Base-by-base conservation (phyloP, 1,140 invertebrate species). In the Teleopsis dalmanni region DNA sequence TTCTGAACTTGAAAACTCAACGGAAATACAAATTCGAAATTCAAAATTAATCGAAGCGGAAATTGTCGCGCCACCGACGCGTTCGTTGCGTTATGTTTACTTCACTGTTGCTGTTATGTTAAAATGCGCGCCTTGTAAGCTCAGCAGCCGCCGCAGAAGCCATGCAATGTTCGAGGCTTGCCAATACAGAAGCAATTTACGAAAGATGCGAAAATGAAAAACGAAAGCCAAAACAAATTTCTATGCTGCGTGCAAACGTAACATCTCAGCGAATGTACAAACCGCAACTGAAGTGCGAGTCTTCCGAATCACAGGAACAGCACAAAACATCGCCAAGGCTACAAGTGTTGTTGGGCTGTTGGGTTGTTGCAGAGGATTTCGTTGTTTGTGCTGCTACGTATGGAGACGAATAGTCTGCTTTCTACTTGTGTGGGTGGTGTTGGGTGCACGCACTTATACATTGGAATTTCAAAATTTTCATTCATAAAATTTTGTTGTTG, bases 201-300 rank as follows among this genome's bases (percentile, higher is more conserved):
- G 25, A 29, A 8, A 31, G 16, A 4, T 21, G 6, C 22, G n/a
- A 45, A 34, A n/a, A 9, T 25, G 18, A 31, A 33, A 46, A 2
- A n/a, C 2, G 13, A 33, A 35, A 9, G 14, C 40, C 10, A 18
- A 23, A 25, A 19, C 29, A 35, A 35, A 43, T 43, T 16, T 6
- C 16, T 43, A 19, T 11, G 29, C 44, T 35, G 33, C 31, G 44
- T 22, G 44, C 31, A 25, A 31, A 29, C n/a, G 26, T 19, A 31
- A 43, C 41, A 25, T 54, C 49, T 35, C 55, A 53, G 51, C 58
- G 54, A 54, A 60, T 44, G 44, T 56, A 44, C 52, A 62, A 67
- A 58, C 58, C 58, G 63, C 60, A 66, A 67, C 64, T 67, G 64
- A 67, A 51, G 38, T 29, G 26, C 46, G 41, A 50, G 47, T 36